These are phyloP conservation scores for Clupea harengus DNA, from an alignment of 2,113 vertebrate species.

Conservation along the genomic window DNA sequence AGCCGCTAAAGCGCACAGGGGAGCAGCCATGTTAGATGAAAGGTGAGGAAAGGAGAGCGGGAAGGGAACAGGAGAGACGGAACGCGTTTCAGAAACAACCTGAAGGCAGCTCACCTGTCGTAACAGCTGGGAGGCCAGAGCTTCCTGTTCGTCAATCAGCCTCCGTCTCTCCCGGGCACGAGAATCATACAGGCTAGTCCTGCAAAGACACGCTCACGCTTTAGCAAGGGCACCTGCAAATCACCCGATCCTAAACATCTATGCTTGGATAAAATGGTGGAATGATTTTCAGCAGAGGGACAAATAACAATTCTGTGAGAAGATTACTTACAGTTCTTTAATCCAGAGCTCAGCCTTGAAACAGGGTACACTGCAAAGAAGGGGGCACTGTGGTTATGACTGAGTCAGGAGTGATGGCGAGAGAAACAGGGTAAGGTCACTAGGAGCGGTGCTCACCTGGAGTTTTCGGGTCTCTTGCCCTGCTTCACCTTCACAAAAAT, in stretches of 20 bases:
- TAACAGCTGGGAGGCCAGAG: conserved; percentile 80
- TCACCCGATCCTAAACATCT: not conserved
- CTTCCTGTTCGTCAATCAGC: conserved; percentile 90
- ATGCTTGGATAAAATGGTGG: not conserved
- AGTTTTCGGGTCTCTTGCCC: conserved; percentile 69
- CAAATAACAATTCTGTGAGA: not conserved
- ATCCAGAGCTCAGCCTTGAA: conserved; percentile 95
- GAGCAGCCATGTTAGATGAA: not conserved
- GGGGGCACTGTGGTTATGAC: conserved; percentile 27
- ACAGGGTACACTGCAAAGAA: conserved; percentile 72
- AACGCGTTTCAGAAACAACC: not conserved
- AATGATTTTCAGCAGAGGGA: not conserved
- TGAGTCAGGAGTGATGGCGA: not conserved
- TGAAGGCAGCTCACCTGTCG: conserved; percentile 74
- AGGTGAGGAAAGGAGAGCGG: not conserved
- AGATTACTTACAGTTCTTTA: conserved; percentile 90
- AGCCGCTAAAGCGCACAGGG: conserved; percentile 72
- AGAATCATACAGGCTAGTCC: conserved; percentile 92
- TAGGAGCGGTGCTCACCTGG: conserved; percentile 71
- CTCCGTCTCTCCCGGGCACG: conserved; percentile 88
- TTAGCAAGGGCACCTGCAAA: not conserved
- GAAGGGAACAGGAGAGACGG: not conserved
- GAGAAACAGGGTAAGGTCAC: not conserved
- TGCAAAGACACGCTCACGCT: conserved; percentile 43
- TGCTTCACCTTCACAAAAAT: conserved; percentile 89